Percentiles rank a stretch among this genome's conserved stretches.
phyloP scores from a whole-genome alignment of 1,140 invertebrate genomes.

The Trypoxylus dichotomus region DNA sequence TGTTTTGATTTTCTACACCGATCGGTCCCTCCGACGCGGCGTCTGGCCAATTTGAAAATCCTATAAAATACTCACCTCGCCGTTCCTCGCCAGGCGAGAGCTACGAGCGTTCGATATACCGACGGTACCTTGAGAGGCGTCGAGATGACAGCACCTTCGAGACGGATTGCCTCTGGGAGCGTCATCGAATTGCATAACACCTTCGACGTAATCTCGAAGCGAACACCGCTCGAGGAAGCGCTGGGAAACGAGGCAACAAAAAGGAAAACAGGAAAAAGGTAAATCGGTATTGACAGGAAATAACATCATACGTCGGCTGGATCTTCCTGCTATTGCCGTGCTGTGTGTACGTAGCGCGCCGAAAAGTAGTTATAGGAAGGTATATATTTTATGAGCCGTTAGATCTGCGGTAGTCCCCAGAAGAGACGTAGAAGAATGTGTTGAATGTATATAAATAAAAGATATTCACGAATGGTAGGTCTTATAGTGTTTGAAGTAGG shows the following conservation, averaged over 20 bases:
- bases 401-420: too few relatives aligned
- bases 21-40: not conserved
- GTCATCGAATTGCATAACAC: not conserved
- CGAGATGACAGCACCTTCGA: not conserved
- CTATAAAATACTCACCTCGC: not conserved
- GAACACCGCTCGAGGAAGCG: too few relatives aligned
- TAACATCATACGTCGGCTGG: not conserved
- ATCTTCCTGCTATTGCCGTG: not conserved
- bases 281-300: not conserved
- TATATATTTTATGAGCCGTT: too few relatives aligned
- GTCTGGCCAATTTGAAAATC: constrained; percentile 2
- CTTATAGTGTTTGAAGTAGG: too few relatives aligned
- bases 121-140: not conserved
- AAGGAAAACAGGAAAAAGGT: not conserved
- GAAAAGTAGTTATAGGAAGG: too few relatives aligned
- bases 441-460: too few relatives aligned
- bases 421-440: too few relatives aligned
- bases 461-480: too few relatives aligned
- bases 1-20: not conserved
- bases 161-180: not conserved
- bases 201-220: not conserved
- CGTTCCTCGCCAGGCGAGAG: not conserved
- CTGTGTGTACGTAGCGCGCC: not conserved
- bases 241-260: not conserved
- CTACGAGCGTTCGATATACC: not conserved